These are phyloP conservation scores for Drosophila prostipennis DNA, from an alignment of 2,888 invertebrate species.

Conservation along the genomic window DNA sequence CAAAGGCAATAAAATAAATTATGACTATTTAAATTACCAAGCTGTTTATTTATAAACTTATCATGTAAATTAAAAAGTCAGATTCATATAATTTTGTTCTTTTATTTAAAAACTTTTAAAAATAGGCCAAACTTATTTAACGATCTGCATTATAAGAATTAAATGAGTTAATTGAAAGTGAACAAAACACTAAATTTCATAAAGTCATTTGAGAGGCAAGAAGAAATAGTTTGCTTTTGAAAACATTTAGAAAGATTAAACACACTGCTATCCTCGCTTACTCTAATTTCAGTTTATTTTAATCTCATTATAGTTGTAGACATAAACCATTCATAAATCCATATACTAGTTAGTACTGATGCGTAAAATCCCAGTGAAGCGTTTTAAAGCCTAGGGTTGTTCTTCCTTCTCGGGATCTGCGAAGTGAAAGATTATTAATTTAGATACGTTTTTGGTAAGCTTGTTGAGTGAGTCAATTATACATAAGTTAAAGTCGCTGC, in stretches of 20 bases:
- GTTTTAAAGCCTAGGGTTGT: background rate
- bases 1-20: too few species aligned
- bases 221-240: background rate
- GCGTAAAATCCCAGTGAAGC: slow-evolving; percentile 23
- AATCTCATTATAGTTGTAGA: slow-evolving; percentile 35
- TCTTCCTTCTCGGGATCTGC: slow-evolving; percentile 15
- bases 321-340: slow-evolving; percentile 21
- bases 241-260: background rate
- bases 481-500: background rate
- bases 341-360: slow-evolving; percentile 19
- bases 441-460: slow-evolving; percentile 22
- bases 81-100: too few species aligned
- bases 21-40: too few species aligned
- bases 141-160: too few species aligned
- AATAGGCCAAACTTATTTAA: too few species aligned
- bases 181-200: background rate
- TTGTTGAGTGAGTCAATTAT: slow-evolving; percentile 31
- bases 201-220: background rate
- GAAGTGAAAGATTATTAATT: slow-evolving; percentile 25
- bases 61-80: too few species aligned
- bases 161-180: too few species aligned
- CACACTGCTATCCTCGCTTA: background rate
- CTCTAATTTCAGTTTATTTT: slow-evolving; percentile 30
- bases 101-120: too few species aligned
- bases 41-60: too few species aligned